phyloP scores from a whole-genome alignment of 2,113 vertebrate genomes.

The Oreochromis tanganicae region DNA sequence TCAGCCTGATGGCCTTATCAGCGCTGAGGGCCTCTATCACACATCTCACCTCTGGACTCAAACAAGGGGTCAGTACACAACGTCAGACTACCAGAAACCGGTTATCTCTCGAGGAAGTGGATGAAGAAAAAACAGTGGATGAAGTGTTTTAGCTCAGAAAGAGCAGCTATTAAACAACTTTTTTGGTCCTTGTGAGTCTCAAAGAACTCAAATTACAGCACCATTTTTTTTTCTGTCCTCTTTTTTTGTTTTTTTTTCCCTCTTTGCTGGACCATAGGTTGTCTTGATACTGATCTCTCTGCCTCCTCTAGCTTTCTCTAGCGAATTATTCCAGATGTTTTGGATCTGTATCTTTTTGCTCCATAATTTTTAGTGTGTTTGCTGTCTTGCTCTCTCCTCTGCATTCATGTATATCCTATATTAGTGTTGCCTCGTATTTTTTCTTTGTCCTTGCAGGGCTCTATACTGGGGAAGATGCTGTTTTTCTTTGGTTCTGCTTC shows the following conservation, averaged over 20 bases:
- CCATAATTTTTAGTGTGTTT: background rate
- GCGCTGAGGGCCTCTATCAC: slow-evolving; percentile 51
- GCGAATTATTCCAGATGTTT: slow-evolving; percentile 13
- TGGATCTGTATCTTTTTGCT: background rate
- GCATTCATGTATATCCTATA: background rate
- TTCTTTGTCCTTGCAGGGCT: background rate
- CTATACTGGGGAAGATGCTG: background rate
- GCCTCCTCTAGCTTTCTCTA: background rate
- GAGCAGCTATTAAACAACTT: background rate
- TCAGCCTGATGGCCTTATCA: slow-evolving; percentile 65
- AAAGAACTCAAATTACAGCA: background rate
- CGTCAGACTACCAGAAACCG: slow-evolving; percentile 14
- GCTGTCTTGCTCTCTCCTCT: background rate
- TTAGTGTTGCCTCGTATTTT: background rate
- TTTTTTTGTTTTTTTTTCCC: background rate
- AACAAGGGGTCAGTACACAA: slow-evolving; percentile 51
- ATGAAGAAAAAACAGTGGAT: background rate
- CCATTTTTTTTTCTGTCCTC: background rate
- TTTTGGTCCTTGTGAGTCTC: background rate
- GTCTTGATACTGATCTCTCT: background rate
- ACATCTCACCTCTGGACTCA: slow-evolving; percentile 64
- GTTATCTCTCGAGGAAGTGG: slow-evolving; percentile 36
- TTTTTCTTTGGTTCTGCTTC: background rate
- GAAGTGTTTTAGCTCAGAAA: background rate
- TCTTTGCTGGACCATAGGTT: background rate